Evolutionary conservation across 2,797 vertebrate species (phyloP), one percentile per base, ranked within the genome.

Genomic region (Ctenopoma multispine): DNA sequence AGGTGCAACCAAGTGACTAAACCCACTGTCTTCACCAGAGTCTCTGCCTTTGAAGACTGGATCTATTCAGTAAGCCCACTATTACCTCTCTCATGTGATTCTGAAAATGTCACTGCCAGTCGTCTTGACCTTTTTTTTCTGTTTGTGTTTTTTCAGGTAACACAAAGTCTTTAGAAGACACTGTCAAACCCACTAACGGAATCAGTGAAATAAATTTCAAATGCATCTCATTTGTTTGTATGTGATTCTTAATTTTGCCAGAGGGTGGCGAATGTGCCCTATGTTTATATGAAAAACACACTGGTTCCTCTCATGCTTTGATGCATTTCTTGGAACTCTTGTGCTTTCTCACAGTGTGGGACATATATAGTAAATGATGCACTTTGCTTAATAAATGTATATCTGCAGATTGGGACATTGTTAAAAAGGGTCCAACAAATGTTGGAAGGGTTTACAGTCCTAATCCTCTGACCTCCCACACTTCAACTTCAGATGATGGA

Each of bases 1-100:
- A 11, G 20, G 11, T 93, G 93, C 84, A 93, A 92, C 86, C 87
- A 83, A 40, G 24, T 49, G 47, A 48, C 10, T 3, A 93, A 93
- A 56, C 92, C 92, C 65, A 94, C 93, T 0, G 91, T 94, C 60
- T 94, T 93, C 86, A 93, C 90, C 77, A 73, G 87, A 47, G 92
- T 94, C 5, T 89, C 92, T 2, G 81, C 53, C 55, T 94, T 91
- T 79, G 0, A 4, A 0, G 77, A 90, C 18, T 93, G 93, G 92
- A 88, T 94, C 1, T 71, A 48, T 54, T 75, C 73, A 20, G 92
- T 92, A 83, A 86, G 90, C 44, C 7, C 11, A 58, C 29, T 18
- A 48, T 4, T 60, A 44, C 29, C 36, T 70, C 12, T 46, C 10
- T 44, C 2, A 56, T 34, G 36, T 53, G 5, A 53, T 54, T 66